Conservation (phyloP, 1,140 invertebrate species). For the Choristoneura fumiferana region DNA sequence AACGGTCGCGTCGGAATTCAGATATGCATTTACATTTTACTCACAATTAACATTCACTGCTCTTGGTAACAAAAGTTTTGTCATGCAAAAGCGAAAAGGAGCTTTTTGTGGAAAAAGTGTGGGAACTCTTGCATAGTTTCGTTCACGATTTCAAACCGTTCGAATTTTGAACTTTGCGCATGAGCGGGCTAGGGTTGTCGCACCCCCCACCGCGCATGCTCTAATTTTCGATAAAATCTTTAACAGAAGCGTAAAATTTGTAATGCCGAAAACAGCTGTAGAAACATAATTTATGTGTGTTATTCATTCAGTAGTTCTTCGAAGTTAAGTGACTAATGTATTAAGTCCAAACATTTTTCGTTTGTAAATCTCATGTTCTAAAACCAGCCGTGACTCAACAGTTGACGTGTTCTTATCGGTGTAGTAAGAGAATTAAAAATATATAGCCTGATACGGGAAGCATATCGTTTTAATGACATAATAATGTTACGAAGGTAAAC, state of each 20-base stretch:
- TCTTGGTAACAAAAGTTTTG: not conserved
- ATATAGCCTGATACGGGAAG: not conserved
- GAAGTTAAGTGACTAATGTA: no score
- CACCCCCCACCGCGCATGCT: conserved; percentile 20
- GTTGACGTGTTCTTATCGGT: conserved; percentile 18
- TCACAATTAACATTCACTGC: not conserved
- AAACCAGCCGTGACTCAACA: conserved; percentile 13
- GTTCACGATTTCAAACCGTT: conserved; percentile 25
- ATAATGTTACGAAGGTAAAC: conserved; percentile 5
- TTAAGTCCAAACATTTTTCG: not conserved
- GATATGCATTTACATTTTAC: not conserved
- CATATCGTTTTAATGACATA: conserved; percentile 16
- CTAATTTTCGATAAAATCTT: not conserved
- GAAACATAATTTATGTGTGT: no score
- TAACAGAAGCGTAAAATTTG: no score
- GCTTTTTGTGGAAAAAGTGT: conserved; percentile 2
- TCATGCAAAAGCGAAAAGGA: conserved; percentile 9
- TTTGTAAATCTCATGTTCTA: not conserved
- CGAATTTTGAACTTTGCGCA: conserved; percentile 27
- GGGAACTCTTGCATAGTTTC: conserved; percentile 33
- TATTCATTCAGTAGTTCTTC: no score
- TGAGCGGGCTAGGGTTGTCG: conserved; percentile 28
- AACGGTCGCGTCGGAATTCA: conserved; percentile 13
- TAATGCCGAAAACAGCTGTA: not conserved
- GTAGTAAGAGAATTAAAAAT: conserved; percentile 1